Evolutionary conservation across 2,797 vertebrate genomes (phyloP).

Genomic region (Anguilla marmorata): DNA sequence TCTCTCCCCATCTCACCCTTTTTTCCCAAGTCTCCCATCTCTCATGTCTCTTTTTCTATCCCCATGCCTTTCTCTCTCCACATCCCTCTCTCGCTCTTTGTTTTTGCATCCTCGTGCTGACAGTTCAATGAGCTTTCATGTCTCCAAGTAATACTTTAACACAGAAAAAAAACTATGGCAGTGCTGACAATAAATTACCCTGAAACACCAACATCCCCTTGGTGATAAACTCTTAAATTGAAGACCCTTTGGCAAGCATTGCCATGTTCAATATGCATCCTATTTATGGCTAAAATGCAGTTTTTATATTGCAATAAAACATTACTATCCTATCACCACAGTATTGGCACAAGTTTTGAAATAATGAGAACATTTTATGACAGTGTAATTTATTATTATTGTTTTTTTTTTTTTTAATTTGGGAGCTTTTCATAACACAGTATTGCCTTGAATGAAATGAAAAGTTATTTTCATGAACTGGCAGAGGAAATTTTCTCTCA

Average conservation of each 20-base stretch:
- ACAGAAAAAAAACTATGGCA: neutral
- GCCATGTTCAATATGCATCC: neutral
- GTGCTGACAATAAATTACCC: neutral
- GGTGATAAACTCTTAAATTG: neutral
- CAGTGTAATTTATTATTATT: neutral
- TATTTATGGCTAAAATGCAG: conserved; percentile 10
- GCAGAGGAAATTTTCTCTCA: neutral
- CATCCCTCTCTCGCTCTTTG: neutral
- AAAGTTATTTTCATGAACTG: neutral
- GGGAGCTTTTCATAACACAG: neutral
- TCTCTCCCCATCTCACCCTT: neutral
- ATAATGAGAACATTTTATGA: neutral
- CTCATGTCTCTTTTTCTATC: neutral
- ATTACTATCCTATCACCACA: conserved; percentile 23
- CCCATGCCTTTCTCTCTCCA: neutral
- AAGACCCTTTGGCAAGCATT: neutral
- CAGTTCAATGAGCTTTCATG: neutral
- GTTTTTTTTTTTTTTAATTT: neutral
- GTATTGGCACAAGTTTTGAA: no score
- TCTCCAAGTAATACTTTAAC: neutral
- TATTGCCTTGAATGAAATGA: neutral
- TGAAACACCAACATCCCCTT: neutral
- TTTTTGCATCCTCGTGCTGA: neutral
- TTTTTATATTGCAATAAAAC: conserved; percentile 14
- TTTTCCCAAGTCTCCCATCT: neutral